Base-by-base conservation (phyloP, 2,113 vertebrate genomes). In the Malurus cyaneus region DNA sequence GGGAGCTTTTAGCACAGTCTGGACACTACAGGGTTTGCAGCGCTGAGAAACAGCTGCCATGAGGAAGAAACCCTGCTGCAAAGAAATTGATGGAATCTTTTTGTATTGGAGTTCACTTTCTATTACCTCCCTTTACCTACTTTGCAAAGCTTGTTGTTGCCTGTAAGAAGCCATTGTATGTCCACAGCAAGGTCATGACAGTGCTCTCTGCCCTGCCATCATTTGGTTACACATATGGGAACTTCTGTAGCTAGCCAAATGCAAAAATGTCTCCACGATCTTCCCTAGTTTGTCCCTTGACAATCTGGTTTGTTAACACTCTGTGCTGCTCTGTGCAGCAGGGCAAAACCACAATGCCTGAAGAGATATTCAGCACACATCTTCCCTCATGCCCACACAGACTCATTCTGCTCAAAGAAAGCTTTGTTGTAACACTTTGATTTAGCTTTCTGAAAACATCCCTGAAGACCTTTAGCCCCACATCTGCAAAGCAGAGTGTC, bases 321-420 rank as follows among this genome's bases (percentile, higher is more conserved):
- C 85, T 70, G 12, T 91, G 64, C 96, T 72, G 52, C 86, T 94
- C 82, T 92, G 67, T 91, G 11, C 60, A 87, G n/a, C 74, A 87
- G 36, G 64, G 84, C 64, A 89, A 92, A 89, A 44, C 80, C 56
- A 54, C 34, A 41, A 26, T 39, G 36, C 81, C 59, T 12, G 1
- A 61, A 67, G 85, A 94, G 42, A 50, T 89, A 89, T 77, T 86
- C 12, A 3, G 36, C 54, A 19, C 6, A 2, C 8, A 15, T 62
- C 79, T 77, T 92, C 71, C 82, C 49, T 59, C 15, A 11, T 88
- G 41, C 69, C 69, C 69, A 84, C 20, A 41, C 29, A 57, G 84
- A 80, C 20, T 53, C 34, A 12, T 94, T 94, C 91, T 31, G 42
- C 47, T 61, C 85, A 78, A 92, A 88, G 52, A 81, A 91, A 46